Evolutionary conservation across 2,888 invertebrate genomes (phyloP), one percentile per base, ranked within the genome.

Genomic region (Chamaedrilus cognettii): DNA sequence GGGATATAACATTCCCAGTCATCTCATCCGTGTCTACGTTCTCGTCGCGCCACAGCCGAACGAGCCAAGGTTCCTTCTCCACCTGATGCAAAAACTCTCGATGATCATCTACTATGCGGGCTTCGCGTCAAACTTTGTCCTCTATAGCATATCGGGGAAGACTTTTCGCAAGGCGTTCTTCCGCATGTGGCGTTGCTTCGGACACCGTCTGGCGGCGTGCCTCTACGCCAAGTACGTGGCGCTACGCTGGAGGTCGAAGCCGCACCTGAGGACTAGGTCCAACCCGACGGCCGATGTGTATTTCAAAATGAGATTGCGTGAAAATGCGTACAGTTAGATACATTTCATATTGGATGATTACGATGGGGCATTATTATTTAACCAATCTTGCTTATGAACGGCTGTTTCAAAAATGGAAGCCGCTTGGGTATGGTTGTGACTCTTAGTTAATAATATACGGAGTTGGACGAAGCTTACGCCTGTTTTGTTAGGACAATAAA

Each of bases 1-100:
- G 15, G 35, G 68, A n/a, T 70, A 67, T 52, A 70, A 70, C 65
- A 65, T 68, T 33, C 70, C 70, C 19, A 42, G 65, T 26, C 70
- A 70, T 50, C 62, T 55, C 0, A 34, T 63, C 5, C 50, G 68
- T 4, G 52, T 63, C 28, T 70, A 65, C 50, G 64, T 57, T 2
- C 64, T 68, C 28, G 51, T 58, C n/a, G 31, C 66, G 19, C 55
- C 55, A 7, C 30, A 52, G 19, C 33, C n/a, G 7, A 61, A 33
- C 62, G 28, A 11, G 34, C 70, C 64, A 3, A n/a, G 61, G 30
- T 51, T 30, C 35, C 26, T 31, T 19, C 56, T 68, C 19, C 42
- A 63, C 19, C n/a, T 65, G 26, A 30, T 35, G 30, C 60, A 64
- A 57, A 64, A 60, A 26, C 55, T 67, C 23, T 34, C 56, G 19